Conservation (phyloP, 2,888 invertebrate genomes). For the Apoda limacodes region DNA sequence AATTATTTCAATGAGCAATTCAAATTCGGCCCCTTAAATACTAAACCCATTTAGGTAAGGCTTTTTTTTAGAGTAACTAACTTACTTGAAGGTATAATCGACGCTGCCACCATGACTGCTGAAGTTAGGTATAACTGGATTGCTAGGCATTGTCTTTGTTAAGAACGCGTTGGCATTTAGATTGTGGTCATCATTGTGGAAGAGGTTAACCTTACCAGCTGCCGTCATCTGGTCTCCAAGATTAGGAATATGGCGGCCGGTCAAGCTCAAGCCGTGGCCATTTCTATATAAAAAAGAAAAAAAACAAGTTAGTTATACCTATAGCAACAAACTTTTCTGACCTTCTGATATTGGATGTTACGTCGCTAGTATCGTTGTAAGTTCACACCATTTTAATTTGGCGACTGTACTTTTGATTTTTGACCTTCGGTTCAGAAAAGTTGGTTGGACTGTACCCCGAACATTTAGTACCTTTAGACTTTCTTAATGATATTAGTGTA, state of each 20-base stretch:
- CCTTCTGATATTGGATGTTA: too few relatives aligned
- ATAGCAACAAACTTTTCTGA: too few relatives aligned
- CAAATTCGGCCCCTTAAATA: too few relatives aligned
- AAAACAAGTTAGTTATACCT: too few relatives aligned
- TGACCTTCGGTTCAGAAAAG: too few relatives aligned
- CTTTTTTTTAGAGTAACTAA: slow-evolving; percentile 1
- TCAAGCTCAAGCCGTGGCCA: slow-evolving; percentile 26
- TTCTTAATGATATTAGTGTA: too few relatives aligned
- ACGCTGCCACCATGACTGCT: slow-evolving; percentile 27
- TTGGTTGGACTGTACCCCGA: too few relatives aligned
- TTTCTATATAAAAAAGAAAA: too few relatives aligned
- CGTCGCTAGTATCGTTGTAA: too few relatives aligned
- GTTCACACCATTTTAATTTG: too few relatives aligned
- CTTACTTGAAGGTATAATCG: slow-evolving; percentile 31
- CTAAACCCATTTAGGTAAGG: not conserved
- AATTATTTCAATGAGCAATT: slow-evolving; percentile 5
- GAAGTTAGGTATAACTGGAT: slow-evolving; percentile 25
- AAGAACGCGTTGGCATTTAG: slow-evolving; percentile 28
- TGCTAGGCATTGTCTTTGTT: slow-evolving; percentile 25
- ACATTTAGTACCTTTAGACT: too few relatives aligned
- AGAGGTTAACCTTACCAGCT: slow-evolving; percentile 27
- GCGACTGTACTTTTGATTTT: too few relatives aligned
- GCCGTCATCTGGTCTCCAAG: slow-evolving; percentile 31
- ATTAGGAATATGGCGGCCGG: slow-evolving; percentile 26
- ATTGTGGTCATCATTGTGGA: slow-evolving; percentile 28